A percentile compares a stretch with the other conserved stretches of the same genome.
phyloP scores from a whole-genome alignment of 2,888 invertebrate genomes.

The Mythimna ferrago region DNA sequence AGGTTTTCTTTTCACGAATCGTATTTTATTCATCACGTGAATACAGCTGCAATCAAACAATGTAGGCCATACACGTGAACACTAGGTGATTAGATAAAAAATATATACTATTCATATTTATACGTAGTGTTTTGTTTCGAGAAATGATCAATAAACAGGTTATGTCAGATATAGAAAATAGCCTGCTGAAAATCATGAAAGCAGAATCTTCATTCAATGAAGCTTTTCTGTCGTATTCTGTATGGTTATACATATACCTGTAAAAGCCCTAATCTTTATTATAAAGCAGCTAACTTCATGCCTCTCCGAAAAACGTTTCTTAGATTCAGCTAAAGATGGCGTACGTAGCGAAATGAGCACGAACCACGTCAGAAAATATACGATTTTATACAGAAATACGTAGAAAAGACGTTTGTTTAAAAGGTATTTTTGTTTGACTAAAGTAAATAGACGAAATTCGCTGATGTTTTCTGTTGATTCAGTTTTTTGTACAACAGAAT shows the following conservation, averaged over 20 bases:
- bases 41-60: slow-evolving; percentile 28
- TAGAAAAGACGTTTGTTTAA: background rate
- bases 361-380: slow-evolving; percentile 23
- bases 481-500: background rate
- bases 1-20: background rate
- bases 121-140: slow-evolving; percentile 26
- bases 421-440: background rate
- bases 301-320: slow-evolving; percentile 55
- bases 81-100: slow-evolving; percentile 41
- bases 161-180: slow-evolving; percentile 5
- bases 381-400: slow-evolving; percentile 17
- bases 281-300: slow-evolving; percentile 55
- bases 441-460: background rate
- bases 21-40: slow-evolving; percentile 35
- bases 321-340: slow-evolving; percentile 61
- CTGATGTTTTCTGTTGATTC: background rate
- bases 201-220: background rate
- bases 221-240: background rate
- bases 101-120: slow-evolving; percentile 11
- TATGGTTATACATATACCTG: slow-evolving; percentile 33
- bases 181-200: background rate
- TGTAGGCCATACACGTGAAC: slow-evolving; percentile 27
- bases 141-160: slow-evolving; percentile 35
- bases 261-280: slow-evolving; percentile 42
- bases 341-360: slow-evolving; percentile 43